Base-by-base conservation (phyloP, 2,113 vertebrate species). In the Hyaena hyaena region DNA sequence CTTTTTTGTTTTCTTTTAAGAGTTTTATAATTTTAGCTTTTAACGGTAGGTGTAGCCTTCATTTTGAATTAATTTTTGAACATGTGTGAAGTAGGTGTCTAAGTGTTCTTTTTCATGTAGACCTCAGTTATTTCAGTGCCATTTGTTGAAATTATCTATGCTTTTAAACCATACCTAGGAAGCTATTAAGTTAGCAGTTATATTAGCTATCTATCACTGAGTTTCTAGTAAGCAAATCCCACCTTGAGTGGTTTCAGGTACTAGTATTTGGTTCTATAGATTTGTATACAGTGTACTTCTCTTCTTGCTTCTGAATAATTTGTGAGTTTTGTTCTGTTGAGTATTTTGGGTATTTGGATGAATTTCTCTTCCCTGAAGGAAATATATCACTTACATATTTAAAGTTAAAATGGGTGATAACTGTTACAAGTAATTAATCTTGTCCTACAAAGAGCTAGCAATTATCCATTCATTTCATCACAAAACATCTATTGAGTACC, bases 241-340 rank as follows among this genome's bases (percentile, higher is more conserved):
- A 7, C 65, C 79, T 48, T 80, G 76, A 85, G 58, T 23, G 23
- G 43, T 31, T 88, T 83, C 23, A 61, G 11, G 1, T 82, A 65
- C 48, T 4, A 76, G 31, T 55, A 76, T 73, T 85, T 90, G 39
- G 35, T 94, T 90, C 23, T 73, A 1, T 39, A 90, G 66, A 79
- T 90, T 76, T 82, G 4, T 66, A 65, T 76, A 68, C 1, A 76
- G 2, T 79, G 6, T 12, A 33, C 14, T 21, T 81, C 33, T 93
- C 63, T 76, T 93, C 33, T 77, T 48, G 17, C 16, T 86, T 95
- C 48, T 98, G 73, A 71, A 86, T 95, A 83, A 45, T 92, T 83
- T 90, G 4, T 88, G 7, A 33, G 10, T 85, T 55, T 73, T 93
- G 3, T 92, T 86, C 26, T 69, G 19, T 87, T 83, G 39, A 90